Evolutionary conservation across 2,113 vertebrate species (phyloP).

Genomic region (Felis catus): F.catus_Fca126_mat1.0 CM031421.1:67768501-67769000

Average conservation of each 20-base stretch:
- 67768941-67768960: not conserved
- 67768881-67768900: not conserved
- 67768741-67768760: not conserved
- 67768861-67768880: not conserved
- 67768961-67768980: not conserved
- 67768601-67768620: not conserved
- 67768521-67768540: constrained; percentile 31
- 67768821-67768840: not conserved
- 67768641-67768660: not conserved
- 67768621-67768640: not conserved
- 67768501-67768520: constrained; percentile 16
- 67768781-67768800: constrained; percentile 34
- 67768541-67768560: constrained; percentile 48
- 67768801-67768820: not conserved
- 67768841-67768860: not conserved
- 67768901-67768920: not conserved
- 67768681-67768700: constrained; percentile 22
- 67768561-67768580: not conserved
- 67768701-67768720: not conserved
- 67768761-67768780: not conserved
- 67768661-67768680: not conserved
- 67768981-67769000: not conserved
- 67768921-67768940: not conserved
- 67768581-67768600: not conserved
- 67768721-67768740: not conserved